Evolutionary conservation across 2,113 vertebrate genomes (phyloP).

Genomic region (Calonectris borealis): DNA sequence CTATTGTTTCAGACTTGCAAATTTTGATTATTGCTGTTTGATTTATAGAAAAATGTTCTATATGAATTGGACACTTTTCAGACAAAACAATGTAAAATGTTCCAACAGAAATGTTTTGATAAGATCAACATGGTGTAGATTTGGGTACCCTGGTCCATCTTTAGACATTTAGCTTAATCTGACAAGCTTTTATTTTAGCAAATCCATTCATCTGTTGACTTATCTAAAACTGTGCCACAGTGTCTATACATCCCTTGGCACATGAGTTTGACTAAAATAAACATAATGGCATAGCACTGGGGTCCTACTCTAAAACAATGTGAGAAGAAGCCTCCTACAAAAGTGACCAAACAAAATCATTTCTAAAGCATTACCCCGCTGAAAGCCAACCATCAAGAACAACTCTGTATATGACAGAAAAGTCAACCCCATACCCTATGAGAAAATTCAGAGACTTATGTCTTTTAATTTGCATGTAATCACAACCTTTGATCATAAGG

Average conservation of each 20-base stretch:
- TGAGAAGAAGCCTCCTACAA: background rate
- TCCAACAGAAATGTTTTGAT: background rate
- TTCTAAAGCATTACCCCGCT: background rate
- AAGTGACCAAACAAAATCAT: background rate
- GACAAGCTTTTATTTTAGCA: background rate
- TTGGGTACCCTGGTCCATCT: background rate
- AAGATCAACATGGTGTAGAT: background rate
- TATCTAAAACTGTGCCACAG: background rate
- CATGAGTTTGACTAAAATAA: background rate
- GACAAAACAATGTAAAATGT: background rate
- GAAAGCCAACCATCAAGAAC: background rate
- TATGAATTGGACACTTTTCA: background rate
- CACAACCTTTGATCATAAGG: background rate
- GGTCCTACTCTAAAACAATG: background rate
- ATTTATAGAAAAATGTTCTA: background rate
- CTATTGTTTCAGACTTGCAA: background rate
- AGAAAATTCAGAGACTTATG: background rate
- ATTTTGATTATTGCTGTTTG: background rate
- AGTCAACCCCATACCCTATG: background rate
- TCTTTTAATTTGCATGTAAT: background rate
- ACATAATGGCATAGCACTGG: background rate
- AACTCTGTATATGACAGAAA: background rate
- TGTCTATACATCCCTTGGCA: background rate
- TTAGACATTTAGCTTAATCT: background rate
- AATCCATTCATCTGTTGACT: background rate